Evolutionary conservation across 2,797 vertebrate genomes (phyloP).

Genomic region (Oceanodroma leucorhoa): DNA sequence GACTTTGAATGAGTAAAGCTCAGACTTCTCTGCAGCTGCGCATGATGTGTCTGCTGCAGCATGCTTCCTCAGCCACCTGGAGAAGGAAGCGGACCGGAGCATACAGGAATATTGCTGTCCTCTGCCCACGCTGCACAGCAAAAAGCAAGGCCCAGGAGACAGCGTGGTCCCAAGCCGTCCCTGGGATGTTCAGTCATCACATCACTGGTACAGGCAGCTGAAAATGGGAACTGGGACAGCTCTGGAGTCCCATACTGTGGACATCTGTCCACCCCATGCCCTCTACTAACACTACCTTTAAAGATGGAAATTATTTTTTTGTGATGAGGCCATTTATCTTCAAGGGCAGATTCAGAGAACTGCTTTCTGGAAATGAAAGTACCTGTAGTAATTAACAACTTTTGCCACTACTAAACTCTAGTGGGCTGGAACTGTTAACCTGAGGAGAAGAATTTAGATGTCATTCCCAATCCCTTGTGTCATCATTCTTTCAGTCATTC

Average conservation of each 20-base stretch:
- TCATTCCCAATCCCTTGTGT: neutral
- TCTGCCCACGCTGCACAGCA: fast-evolving
- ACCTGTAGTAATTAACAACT: neutral
- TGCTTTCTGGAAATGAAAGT: neutral
- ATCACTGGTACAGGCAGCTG: fast-evolving
- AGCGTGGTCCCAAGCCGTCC: fast-evolving
- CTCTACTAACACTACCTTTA: neutral
- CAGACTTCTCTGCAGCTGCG: neutral
- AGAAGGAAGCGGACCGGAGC: neutral
- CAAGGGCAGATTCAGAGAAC: neutral
- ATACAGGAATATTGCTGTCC: neutral
- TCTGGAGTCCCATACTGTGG: neutral
- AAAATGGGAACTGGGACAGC: neutral
- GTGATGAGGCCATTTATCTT: neutral
- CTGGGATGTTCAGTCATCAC: neutral
- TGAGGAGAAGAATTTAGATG: neutral
- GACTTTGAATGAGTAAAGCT: neutral
- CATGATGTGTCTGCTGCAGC: neutral
- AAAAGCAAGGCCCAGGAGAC: neutral
- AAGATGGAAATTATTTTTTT: neutral
- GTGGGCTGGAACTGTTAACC: neutral
- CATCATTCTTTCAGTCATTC: neutral
- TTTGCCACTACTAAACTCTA: neutral
- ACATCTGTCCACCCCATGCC: fast-evolving
- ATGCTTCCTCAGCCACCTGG: neutral